phyloP scores from a whole-genome alignment of 2,888 invertebrate genomes.

The Axea sp. region DNA sequence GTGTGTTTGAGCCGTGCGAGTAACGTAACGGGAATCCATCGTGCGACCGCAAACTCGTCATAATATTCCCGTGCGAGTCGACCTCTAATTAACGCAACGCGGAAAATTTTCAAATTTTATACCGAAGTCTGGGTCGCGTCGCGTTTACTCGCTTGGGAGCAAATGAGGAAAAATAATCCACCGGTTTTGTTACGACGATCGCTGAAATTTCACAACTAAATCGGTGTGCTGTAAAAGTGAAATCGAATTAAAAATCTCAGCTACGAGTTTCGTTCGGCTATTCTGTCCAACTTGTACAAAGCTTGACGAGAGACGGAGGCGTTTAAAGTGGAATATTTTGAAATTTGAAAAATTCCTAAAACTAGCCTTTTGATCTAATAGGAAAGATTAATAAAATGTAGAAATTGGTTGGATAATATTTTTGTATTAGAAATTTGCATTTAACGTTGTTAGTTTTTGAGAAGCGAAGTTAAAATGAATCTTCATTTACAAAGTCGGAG shows the following conservation, averaged over 20 bases:
- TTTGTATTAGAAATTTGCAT: too few relatives aligned
- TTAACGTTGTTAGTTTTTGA: too few relatives aligned
- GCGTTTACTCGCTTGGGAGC: slow-evolving; percentile 7
- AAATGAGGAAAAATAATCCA: slow-evolving; percentile 38
- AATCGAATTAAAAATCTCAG: slow-evolving; percentile 9
- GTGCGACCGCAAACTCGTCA: slow-evolving; percentile 39
- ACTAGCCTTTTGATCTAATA: too few relatives aligned
- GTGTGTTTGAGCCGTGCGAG: slow-evolving; percentile 16
- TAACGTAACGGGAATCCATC: slow-evolving; percentile 24
- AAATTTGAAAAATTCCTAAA: too few relatives aligned
- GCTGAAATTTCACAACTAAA: slow-evolving; percentile 9
- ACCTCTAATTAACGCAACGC: slow-evolving; percentile 43
- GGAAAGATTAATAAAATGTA: too few relatives aligned
- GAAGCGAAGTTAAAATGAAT: too few relatives aligned
- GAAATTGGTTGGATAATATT: too few relatives aligned
- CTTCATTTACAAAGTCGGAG: too few relatives aligned
- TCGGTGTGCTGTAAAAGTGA: slow-evolving; percentile 12
- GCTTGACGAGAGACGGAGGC: too few relatives aligned
- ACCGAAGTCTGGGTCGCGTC: slow-evolving; percentile 4
- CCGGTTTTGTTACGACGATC: slow-evolving; percentile 17
- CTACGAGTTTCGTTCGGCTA: too few relatives aligned
- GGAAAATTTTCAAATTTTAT: slow-evolving; percentile 27
- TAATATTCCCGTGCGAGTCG: slow-evolving; percentile 42
- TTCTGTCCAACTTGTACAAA: too few relatives aligned
- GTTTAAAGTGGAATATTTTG: too few relatives aligned